Percentiles rank a stretch among this genome's conserved stretches.
Conservation (phyloP, 1,140 invertebrate genomes). For the Bombus picipes region DNA sequence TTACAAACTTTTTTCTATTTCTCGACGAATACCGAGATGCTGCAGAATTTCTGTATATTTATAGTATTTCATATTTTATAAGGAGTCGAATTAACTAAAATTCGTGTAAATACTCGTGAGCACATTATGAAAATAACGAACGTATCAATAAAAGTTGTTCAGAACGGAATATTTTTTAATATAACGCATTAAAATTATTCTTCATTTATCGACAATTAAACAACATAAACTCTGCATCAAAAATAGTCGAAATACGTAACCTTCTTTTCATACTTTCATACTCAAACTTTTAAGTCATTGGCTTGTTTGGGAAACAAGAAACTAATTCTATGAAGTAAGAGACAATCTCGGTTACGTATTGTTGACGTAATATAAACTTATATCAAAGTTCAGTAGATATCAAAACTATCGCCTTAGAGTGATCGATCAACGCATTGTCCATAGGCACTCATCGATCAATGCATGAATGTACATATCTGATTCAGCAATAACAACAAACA, state of each 20-base stretch:
- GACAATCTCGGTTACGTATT: neutral
- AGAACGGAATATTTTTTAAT: slow-evolving; percentile 3
- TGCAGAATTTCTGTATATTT: slow-evolving; percentile 32
- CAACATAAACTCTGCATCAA: neutral
- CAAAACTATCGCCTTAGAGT: neutral
- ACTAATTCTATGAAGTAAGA: neutral
- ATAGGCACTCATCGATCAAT: neutral
- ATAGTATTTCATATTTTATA: slow-evolving; percentile 56
- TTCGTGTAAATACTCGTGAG: slow-evolving; percentile 33
- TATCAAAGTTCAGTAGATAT: neutral
- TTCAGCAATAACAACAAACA: neutral
- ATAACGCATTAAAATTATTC: neutral
- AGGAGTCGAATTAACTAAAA: neutral
- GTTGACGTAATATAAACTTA: too few species aligned
- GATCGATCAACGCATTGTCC: neutral
- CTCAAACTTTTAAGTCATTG: neutral
- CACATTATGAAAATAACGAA: slow-evolving; percentile 25
- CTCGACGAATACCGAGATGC: neutral
- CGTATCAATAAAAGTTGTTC: slow-evolving; percentile 27
- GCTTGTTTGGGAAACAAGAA: neutral
- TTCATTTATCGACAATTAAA: neutral
- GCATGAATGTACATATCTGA: slow-evolving; percentile 4
- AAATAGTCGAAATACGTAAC: neutral
- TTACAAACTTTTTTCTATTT: neutral
- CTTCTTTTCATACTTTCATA: neutral